Evolutionary conservation across 2,113 vertebrate genomes (phyloP).

Genomic region (Acrocephalus arundinaceus): DNA sequence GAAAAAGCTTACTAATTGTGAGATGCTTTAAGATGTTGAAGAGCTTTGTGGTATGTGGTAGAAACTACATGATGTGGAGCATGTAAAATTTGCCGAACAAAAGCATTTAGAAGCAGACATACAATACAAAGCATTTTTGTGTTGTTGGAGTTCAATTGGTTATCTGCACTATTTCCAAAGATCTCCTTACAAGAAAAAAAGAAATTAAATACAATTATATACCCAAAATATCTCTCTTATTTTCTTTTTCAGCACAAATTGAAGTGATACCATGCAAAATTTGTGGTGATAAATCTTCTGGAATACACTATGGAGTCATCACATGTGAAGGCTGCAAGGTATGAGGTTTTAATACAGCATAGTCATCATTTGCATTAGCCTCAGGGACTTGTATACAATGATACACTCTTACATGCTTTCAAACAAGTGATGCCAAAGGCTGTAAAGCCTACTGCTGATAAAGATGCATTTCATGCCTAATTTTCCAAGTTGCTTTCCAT

Average conservation of each 20-base stretch:
- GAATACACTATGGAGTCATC: conserved; percentile 99
- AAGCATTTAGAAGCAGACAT: background rate
- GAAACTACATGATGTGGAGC: background rate
- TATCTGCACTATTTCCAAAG: background rate
- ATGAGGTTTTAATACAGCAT: conserved; percentile 38
- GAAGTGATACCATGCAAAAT: conserved; percentile 99
- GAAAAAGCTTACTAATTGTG: background rate
- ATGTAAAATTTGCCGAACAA: background rate
- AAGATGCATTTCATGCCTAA: background rate
- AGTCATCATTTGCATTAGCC: background rate
- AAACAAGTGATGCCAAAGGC: background rate
- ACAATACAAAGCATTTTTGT: background rate
- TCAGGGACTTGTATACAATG: background rate
- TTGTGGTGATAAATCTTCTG: conserved; percentile 99
- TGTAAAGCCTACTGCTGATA: background rate
- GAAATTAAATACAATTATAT: background rate
- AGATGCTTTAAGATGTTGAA: background rate
- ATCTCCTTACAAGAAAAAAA: background rate
- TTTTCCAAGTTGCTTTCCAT: background rate
- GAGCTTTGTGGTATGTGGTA: background rate
- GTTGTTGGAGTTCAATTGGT: background rate
- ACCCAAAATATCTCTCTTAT: conserved; percentile 43
- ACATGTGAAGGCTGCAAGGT: conserved; percentile 99
- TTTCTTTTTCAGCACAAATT: conserved; percentile 93
- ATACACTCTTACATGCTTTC: background rate